These are phyloP conservation scores for Micrasema minimum DNA, from an alignment of 1,140 invertebrate genomes.

Conservation along the genomic window DNA sequence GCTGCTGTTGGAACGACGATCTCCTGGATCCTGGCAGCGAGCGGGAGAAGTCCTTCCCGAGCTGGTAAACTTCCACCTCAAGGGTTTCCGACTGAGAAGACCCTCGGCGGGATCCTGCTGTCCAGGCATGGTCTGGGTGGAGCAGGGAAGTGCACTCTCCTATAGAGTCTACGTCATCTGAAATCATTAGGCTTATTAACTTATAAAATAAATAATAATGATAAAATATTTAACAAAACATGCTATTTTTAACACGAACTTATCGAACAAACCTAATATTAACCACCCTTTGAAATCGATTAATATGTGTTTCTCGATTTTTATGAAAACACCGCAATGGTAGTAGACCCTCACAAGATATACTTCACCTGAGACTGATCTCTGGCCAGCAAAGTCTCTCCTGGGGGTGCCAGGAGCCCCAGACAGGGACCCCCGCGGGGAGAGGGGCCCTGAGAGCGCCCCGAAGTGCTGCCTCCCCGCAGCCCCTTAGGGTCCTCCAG, in stretches of 20 bases:
- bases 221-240: no score
- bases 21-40: constrained; percentile 84
- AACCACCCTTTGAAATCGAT: neutral
- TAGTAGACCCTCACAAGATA: no score
- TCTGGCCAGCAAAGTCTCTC: constrained; percentile 74
- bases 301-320: neutral
- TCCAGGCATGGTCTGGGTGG: constrained; percentile 86
- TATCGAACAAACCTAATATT: neutral
- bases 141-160: constrained; percentile 77
- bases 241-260: no score
- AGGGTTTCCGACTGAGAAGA: constrained; percentile 87
- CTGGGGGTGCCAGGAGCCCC: constrained; percentile 71
- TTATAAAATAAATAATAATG: no score
- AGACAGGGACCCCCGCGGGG: constrained; percentile 84
- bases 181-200: neutral
- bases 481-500: constrained; percentile 81
- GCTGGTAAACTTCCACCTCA: constrained; percentile 85
- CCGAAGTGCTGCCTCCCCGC: constrained; percentile 62
- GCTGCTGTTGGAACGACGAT: constrained; percentile 81
- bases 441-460: constrained; percentile 79
- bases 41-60: constrained; percentile 85
- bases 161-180: constrained; percentile 78
- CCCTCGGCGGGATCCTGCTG: constrained; percentile 78
- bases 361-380: constrained; percentile 77
- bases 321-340: neutral